Conservation (phyloP, 2,888 invertebrate species). For the Aradus depressus region DNA sequence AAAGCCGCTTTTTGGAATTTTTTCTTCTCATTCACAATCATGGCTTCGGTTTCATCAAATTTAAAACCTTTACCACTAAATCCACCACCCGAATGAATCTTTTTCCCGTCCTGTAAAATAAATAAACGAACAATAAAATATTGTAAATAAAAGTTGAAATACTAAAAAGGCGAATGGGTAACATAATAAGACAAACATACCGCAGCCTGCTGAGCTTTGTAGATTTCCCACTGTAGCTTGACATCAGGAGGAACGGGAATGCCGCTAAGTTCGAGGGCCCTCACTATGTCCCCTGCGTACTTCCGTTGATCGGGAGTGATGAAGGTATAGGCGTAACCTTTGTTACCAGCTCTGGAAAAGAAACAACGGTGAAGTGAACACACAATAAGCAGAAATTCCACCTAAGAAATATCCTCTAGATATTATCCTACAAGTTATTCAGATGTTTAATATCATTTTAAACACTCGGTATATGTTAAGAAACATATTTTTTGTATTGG, state of each 20-base stretch:
- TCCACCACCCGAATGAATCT: slow-evolving; percentile 83
- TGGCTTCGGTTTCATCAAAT: slow-evolving; percentile 96
- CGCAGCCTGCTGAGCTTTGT: slow-evolving; percentile 79
- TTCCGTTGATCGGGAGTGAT: slow-evolving; percentile 88
- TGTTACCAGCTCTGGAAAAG: slow-evolving; percentile 69
- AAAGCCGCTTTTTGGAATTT: slow-evolving; percentile 96
- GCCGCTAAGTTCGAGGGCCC: slow-evolving; percentile 80
- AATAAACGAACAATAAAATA: too few relatives aligned
- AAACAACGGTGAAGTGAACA: too few relatives aligned
- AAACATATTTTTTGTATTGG: too few relatives aligned
- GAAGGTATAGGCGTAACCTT: slow-evolving; percentile 95
- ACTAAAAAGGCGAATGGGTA: background rate
- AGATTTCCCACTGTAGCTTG: slow-evolving; percentile 71
- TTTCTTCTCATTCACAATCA: slow-evolving; percentile 87
- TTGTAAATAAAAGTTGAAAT: background rate
- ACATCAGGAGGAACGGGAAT: slow-evolving; percentile 66
- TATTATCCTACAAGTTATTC: too few relatives aligned
- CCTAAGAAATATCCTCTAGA: too few relatives aligned
- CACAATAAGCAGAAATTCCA: too few relatives aligned
- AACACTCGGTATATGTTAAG: too few relatives aligned
- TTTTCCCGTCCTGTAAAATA: slow-evolving; percentile 50
- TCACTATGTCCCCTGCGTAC: slow-evolving; percentile 84
- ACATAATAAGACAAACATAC: slow-evolving; percentile 45
- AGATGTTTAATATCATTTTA: too few relatives aligned
- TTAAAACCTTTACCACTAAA: slow-evolving; percentile 96